These are phyloP conservation scores for Dromococcyx pavoninus DNA, from an alignment of 2,797 vertebrate genomes.

Conservation along the genomic window DNA sequence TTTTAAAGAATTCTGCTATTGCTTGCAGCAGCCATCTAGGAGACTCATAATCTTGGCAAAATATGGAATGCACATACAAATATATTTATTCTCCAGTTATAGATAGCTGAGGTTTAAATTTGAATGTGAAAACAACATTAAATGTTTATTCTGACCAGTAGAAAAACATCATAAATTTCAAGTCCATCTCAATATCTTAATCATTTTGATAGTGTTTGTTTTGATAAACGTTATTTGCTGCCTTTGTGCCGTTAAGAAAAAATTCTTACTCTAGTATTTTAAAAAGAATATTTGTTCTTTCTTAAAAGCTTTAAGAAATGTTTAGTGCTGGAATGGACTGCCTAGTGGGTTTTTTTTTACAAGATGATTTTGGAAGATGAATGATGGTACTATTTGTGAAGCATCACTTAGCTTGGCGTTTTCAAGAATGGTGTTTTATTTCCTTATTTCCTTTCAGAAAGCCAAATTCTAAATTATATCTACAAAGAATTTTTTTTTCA, in stretches of 20 bases:
- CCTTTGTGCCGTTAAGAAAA: neutral
- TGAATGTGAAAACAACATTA: neutral
- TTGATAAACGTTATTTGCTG: neutral
- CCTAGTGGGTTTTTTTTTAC: neutral
- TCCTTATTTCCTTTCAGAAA: neutral
- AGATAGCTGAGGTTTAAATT: neutral
- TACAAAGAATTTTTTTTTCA: neutral
- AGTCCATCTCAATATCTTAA: neutral
- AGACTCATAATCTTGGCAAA: neutral
- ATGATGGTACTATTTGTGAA: neutral
- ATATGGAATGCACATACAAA: neutral
- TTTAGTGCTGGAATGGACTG: neutral
- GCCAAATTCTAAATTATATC: neutral
- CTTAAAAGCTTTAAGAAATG: neutral
- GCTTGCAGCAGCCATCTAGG: neutral
- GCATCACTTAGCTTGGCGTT: neutral
- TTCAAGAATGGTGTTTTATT: neutral
- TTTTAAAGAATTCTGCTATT: constrained; percentile 11
- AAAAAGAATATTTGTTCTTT: neutral
- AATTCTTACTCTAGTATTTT: neutral
- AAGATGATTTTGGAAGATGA: neutral
- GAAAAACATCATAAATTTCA: neutral
- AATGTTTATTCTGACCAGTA: neutral
- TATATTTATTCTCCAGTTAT: neutral
- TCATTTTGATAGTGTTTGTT: neutral